Base-by-base conservation (phyloP, 2,888 invertebrate genomes). In the Acleris laterana region DNA sequence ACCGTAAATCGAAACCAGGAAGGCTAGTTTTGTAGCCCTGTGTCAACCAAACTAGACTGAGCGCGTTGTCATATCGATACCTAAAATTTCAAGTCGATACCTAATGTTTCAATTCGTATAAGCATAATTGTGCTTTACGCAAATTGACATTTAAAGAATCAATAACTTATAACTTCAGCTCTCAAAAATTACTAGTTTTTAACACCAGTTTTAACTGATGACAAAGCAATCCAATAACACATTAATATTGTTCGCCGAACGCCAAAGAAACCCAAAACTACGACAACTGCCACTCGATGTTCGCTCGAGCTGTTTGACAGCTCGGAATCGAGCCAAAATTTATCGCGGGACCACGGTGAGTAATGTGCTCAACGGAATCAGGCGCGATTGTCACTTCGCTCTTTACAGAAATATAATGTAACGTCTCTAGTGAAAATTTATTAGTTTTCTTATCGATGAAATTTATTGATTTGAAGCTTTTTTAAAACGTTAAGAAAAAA, bases 271-370 rank as follows among this genome's bases (percentile, higher is more conserved):
- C 46, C 19, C 48, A 55, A 62, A 56, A 57, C 22, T 57, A 44
- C 28, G 65, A 56, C 63, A 63, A 48, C 57, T 57, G 50, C 60
- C 55, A 61, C 60, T 65, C 65, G 61, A 65, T 65, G 60, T 65
- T 65, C 65, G 42, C 25, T 46, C 57, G 52, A n/a, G 56, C 46
- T 13, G 61, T 57, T 60, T 66, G 66, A 62, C 66, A 66, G 57
- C 46, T 66, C 55, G 66, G 66, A 66, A 44, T 66, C 62, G 56
- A 22, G 66, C 66, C 66, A 66, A 50, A 57, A 66, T 66, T 66
- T 66, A 66, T 66, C 46, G 48, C 51, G 17, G 55, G 53, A 9
- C 9, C 49, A 50, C n/a, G 17, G 51, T 62, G 66, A 62, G 61
- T 66, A 57, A 66, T 66, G 61, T 61, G 20, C 38, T 63, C 52